Percentiles rank a stretch among this genome's conserved stretches.
These are phyloP conservation scores for Epistrophella euchroma DNA, from an alignment of 2,888 invertebrate genomes.

Conservation along the genomic window DNA sequence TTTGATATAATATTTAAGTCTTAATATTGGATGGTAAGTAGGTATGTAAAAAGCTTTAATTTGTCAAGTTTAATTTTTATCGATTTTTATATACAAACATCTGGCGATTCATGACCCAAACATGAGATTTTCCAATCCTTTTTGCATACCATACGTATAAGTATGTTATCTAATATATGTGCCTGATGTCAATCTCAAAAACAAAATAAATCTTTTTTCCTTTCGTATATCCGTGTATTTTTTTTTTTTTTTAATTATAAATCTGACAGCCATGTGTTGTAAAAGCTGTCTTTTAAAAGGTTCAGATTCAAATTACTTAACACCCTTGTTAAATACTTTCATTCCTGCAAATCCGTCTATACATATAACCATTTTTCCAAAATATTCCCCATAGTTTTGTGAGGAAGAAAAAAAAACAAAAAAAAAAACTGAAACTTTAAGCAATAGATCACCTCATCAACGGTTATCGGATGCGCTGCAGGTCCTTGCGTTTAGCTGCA, in stretches of 20 bases:
- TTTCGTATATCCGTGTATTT: too few relatives aligned
- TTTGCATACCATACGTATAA: too few relatives aligned
- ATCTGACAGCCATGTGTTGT: not conserved
- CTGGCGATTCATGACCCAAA: too few relatives aligned
- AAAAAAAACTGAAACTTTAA: slow-evolving; percentile 46
- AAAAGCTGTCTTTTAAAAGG: slow-evolving; percentile 6
- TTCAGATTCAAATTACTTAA: slow-evolving; percentile 29
- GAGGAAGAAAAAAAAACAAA: not conserved
- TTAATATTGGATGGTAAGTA: too few relatives aligned
- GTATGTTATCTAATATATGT: too few relatives aligned
- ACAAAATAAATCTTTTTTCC: too few relatives aligned
- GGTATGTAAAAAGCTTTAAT: too few relatives aligned
- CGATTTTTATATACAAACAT: too few relatives aligned
- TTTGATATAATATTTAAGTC: too few relatives aligned
- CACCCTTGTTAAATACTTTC: slow-evolving; percentile 29
- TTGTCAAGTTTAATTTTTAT: too few relatives aligned
- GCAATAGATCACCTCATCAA: slow-evolving; percentile 74
- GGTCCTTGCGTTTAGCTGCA: slow-evolving; percentile 59
- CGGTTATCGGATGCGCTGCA: slow-evolving; percentile 63
- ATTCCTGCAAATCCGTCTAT: not conserved
- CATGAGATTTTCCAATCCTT: too few relatives aligned
- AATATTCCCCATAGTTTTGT: not conserved
- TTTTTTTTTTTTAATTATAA: not conserved
- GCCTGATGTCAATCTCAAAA: too few relatives aligned
- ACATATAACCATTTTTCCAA: not conserved